Evolutionary conservation across 2,888 invertebrate species (phyloP).

Genomic region (Scaptomyza caliginosa): DNA sequence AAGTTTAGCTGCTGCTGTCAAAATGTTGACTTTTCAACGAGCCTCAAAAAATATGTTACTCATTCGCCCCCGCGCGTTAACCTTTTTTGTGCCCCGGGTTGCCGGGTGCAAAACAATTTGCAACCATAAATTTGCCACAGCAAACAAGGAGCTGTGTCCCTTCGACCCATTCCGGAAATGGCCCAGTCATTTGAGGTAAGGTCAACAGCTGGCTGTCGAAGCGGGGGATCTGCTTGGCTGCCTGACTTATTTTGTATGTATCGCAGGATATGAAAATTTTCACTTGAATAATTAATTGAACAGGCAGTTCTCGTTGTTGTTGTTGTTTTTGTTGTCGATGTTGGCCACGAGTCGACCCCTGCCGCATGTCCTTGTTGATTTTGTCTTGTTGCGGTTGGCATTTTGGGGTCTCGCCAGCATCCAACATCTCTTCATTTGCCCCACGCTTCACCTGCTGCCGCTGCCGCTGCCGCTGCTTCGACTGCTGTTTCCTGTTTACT

Average conservation of each 20-base stretch:
- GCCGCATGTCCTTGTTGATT: constrained; percentile 54
- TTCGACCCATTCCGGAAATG: constrained; percentile 4
- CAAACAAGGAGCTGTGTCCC: constrained; percentile 44
- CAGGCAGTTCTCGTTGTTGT: constrained; percentile 32
- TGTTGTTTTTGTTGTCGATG: constrained; percentile 41
- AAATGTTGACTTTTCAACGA: constrained; percentile 74
- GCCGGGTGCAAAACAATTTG: constrained; percentile 79
- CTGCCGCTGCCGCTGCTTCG: constrained; percentile 1
- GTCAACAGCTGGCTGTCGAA: constrained; percentile 76
- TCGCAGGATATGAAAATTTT: constrained; percentile 80
- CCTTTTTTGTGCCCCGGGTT: constrained; percentile 59
- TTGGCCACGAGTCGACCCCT: constrained; percentile 29
- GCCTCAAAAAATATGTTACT: constrained; percentile 74
- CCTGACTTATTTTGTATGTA: constrained; percentile 74
- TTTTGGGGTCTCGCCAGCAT: constrained; percentile 37
- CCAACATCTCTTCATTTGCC: constrained; percentile 27
- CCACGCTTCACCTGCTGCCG: constrained; percentile 4
- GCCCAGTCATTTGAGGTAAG: constrained; percentile 64
- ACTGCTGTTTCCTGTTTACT: constrained; percentile 26
- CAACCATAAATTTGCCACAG: constrained; percentile 79
- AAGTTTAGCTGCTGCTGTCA: constrained; percentile 13
- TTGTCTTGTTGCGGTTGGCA: constrained; percentile 62
- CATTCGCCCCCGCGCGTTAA: constrained; percentile 62
- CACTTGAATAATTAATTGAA: constrained; percentile 81
- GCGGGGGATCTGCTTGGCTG: constrained; percentile 47